These are phyloP conservation scores for Denticeps clupeoides DNA, from an alignment of 2,797 vertebrate species.

Conservation along the genomic window DNA sequence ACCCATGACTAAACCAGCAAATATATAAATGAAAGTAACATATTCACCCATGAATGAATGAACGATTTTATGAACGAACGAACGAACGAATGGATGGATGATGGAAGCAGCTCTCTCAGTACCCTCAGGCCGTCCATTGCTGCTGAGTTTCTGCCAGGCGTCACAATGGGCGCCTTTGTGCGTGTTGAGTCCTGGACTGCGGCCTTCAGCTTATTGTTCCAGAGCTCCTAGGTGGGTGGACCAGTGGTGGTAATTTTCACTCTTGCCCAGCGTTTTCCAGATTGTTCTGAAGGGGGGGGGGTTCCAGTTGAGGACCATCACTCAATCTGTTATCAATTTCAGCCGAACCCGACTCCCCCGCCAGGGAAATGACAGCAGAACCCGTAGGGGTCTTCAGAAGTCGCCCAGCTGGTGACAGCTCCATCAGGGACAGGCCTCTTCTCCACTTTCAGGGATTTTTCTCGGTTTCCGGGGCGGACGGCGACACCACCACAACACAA, in stretches of 20 bases:
- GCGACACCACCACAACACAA: background rate
- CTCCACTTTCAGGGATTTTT: too few relatives aligned
- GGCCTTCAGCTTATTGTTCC: constrained; percentile 1
- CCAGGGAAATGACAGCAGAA: constrained; percentile 78
- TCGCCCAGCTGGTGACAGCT: constrained; percentile 58
- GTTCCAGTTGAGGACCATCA: constrained; percentile 35
- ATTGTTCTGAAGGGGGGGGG: background rate
- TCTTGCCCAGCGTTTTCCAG: background rate
- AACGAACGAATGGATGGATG: too few relatives aligned
- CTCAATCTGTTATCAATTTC: constrained; percentile 76
- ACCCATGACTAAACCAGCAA: too few relatives aligned
- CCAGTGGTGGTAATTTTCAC: background rate
- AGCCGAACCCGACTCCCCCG: constrained; percentile 62
- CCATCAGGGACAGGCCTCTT: constrained; percentile 49
- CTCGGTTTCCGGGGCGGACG: too few relatives aligned
- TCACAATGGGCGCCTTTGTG: background rate
- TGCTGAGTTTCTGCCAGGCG: constrained; percentile 11
- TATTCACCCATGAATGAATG: too few relatives aligned
- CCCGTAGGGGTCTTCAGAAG: constrained; percentile 67
- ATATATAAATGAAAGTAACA: too few relatives aligned
- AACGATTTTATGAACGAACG: too few relatives aligned
- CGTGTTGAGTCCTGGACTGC: background rate
- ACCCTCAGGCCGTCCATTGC: constrained; percentile 2
- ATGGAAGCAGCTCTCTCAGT: too few relatives aligned
- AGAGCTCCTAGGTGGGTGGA: background rate